A percentile compares a stretch with the other conserved stretches of the same genome.
Conservation (phyloP, 2,797 vertebrate species). For the Gorsachius magnificus region DNA sequence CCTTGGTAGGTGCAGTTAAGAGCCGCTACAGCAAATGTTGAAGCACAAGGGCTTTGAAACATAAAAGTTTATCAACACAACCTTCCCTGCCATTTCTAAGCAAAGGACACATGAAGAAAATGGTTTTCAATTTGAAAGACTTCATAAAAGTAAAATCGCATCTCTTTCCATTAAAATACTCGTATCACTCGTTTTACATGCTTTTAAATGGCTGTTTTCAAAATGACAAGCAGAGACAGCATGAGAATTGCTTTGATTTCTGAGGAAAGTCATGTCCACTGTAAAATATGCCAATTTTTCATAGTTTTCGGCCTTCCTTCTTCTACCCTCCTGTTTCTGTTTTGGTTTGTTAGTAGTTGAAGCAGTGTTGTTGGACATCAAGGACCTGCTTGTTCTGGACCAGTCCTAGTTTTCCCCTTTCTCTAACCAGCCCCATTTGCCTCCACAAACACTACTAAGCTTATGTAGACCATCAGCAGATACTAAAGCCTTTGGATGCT, state of each 20-base stretch:
- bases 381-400: background rate
- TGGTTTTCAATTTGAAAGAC: background rate
- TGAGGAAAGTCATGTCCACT: background rate
- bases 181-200: background rate
- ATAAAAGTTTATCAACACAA: background rate
- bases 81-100: background rate
- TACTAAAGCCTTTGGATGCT: background rate
- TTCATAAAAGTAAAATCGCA: background rate
- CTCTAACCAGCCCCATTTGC: background rate
- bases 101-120: background rate
- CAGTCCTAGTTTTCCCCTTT: background rate
- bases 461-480: background rate
- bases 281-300: background rate
- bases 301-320: background rate
- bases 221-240: background rate
- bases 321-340: background rate
- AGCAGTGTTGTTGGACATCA: background rate
- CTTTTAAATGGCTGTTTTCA: background rate
- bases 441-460: background rate
- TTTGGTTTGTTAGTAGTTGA: background rate
- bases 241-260: background rate
- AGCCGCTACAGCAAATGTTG: background rate
- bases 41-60: background rate
- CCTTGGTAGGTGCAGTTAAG: background rate
- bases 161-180: background rate